These are phyloP conservation scores for Bibio marci DNA, from an alignment of 2,888 invertebrate genomes.

Conservation along the genomic window DNA sequence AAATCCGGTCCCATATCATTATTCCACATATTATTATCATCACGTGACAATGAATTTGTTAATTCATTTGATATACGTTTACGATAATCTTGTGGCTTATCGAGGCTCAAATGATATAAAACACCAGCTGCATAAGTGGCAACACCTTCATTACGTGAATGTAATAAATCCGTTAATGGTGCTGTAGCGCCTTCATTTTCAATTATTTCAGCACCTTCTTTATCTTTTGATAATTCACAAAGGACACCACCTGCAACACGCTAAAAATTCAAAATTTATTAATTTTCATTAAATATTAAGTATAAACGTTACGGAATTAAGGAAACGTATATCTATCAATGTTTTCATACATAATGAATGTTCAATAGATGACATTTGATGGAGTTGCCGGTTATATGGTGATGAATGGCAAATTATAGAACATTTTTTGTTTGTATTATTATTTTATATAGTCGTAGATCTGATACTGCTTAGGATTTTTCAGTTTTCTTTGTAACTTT, in stretches of 20 bases:
- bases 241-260: constrained; percentile 94
- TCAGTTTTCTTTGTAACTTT: no score
- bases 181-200: constrained; percentile 94
- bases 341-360: no score
- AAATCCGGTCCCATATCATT: constrained; percentile 68
- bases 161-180: constrained; percentile 84
- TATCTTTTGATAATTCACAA: constrained; percentile 89
- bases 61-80: constrained; percentile 91
- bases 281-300: no score
- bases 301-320: no score
- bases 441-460: no score
- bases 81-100: constrained; percentile 95
- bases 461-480: no score
- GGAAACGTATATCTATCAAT: no score
- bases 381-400: no score
- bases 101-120: constrained; percentile 94
- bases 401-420: no score
- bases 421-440: no score
- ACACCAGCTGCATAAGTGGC: constrained; percentile 97
- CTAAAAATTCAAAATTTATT: constrained; percentile 31
- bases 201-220: constrained; percentile 94
- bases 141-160: constrained; percentile 94
- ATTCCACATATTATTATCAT: constrained; percentile 77
- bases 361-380: no score
- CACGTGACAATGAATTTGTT: constrained; percentile 86